Conservation (phyloP, 2,797 vertebrate species). For the Triplophysa bombifrons region DNA sequence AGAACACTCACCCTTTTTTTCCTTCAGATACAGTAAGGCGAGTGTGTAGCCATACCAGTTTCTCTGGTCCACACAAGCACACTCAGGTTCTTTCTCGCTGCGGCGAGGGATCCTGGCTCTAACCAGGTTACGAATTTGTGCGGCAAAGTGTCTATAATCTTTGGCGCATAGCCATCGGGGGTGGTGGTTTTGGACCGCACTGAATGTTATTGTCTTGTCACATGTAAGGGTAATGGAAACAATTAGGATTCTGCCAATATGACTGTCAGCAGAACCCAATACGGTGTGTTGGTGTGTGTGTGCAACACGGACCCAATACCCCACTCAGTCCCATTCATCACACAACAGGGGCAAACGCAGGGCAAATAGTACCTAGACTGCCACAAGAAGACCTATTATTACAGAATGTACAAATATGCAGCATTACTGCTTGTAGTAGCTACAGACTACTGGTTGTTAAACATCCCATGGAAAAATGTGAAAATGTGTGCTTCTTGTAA, state of each 20-base stretch:
- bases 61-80: conserved; percentile 42
- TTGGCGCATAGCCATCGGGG: conserved; percentile 48
- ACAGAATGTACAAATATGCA: not conserved
- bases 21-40: conserved; percentile 46
- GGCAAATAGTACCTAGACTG: conserved; percentile 49
- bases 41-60: conserved; percentile 47
- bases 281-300: conserved; percentile 1
- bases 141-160: conserved; percentile 54
- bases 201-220: conserved; percentile 57
- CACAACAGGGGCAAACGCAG: conserved; percentile 43
- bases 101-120: conserved; percentile 46
- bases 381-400: conserved; percentile 33
- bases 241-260: conserved; percentile 55
- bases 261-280: conserved; percentile 59
- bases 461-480: not conserved
- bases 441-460: conserved; percentile 33
- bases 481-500: not conserved
- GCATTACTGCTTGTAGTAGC: not conserved
- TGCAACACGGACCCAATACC: conserved; percentile 41
- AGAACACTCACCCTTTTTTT: conserved; percentile 51
- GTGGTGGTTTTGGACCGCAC: conserved; percentile 59
- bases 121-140: conserved; percentile 46
- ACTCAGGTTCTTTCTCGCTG: conserved; percentile 5
- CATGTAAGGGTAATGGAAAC: conserved; percentile 67
- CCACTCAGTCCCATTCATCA: conserved; percentile 10